phyloP scores from a whole-genome alignment of 2,797 vertebrate genomes.

The Falco novaeseelandiae region DNA sequence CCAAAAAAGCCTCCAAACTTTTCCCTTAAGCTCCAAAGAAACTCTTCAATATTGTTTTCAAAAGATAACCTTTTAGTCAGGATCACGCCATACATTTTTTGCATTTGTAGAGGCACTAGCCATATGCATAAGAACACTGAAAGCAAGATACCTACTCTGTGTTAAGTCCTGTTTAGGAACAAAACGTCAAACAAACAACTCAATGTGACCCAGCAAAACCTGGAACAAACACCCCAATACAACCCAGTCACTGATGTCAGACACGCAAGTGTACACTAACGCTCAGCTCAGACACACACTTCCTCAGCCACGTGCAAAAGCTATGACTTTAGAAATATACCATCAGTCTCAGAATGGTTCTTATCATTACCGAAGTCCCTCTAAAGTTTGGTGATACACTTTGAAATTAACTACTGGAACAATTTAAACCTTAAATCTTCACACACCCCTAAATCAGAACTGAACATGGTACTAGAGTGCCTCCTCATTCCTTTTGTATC shows the following conservation, averaged over 20 bases:
- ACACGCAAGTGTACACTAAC: not conserved
- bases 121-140: not conserved
- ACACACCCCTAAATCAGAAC: not conserved
- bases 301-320: not conserved
- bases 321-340: not conserved
- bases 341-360: not conserved
- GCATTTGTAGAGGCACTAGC: not conserved
- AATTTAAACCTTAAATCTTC: not conserved
- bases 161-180: not conserved
- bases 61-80: not conserved
- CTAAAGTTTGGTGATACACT: not conserved
- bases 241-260: not conserved
- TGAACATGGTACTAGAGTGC: not conserved
- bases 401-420: not conserved
- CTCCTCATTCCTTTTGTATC: accelerated
- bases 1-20: accelerated
- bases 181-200: not conserved
- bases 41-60: not conserved
- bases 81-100: not conserved
- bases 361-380: not conserved
- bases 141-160: not conserved
- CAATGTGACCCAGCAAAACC: not conserved
- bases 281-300: not conserved
- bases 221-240: not conserved
- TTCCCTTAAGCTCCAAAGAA: not conserved